Base-by-base conservation (phyloP, 2,888 invertebrate genomes). In the Meteorus cinctellus region DNA sequence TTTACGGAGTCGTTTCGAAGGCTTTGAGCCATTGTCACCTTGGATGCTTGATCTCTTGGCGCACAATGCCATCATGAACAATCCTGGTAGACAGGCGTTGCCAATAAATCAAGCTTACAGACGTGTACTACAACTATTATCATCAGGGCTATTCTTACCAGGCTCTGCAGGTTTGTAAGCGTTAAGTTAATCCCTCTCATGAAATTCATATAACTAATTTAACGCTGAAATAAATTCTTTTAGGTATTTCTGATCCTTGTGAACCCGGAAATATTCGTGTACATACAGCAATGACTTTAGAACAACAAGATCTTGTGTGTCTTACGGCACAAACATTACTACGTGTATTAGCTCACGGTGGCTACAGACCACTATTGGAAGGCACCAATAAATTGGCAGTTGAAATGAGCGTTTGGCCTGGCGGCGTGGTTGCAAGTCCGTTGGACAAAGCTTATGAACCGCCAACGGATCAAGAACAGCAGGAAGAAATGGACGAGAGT, bases 1-100 rank as follows among this genome's bases (percentile, higher is more conserved):
- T 91, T 92, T 99, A 85, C 94, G 96, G 83, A 93, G 93, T 72
- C 93, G 99, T 19, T 98, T 97, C 91, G 93, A 95, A 79, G 98
- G 98, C 0, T 94, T 99, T 77, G 94, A 96, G 78, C 95, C 97
- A 1, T 92, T 99, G 10, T 96, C 96, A 1, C 97, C 98, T 0
- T 99, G 99, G 99, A 97, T 98, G 94, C 91, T 99, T 48, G 98
- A 99, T 91, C 92, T 99, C 60, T 91, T 99, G 84, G 97, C 98
- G 0, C 98, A 99, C 90, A 96, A 98, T 91, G 95, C 97, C 77
- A 96, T 98, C 81, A 96, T 98, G 96, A 98, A 97, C 90, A 98
- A 98, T 90, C 97, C 98, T 0, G 95, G 95, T 74, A 91, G 98
- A 16, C 97, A 98, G 90, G 97, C 98, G 0, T 89, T 99, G 77